Evolutionary conservation across 1,140 invertebrate species (phyloP), one percentile per base, ranked within the genome.

Genomic region (Colletes latitarsis): DNA sequence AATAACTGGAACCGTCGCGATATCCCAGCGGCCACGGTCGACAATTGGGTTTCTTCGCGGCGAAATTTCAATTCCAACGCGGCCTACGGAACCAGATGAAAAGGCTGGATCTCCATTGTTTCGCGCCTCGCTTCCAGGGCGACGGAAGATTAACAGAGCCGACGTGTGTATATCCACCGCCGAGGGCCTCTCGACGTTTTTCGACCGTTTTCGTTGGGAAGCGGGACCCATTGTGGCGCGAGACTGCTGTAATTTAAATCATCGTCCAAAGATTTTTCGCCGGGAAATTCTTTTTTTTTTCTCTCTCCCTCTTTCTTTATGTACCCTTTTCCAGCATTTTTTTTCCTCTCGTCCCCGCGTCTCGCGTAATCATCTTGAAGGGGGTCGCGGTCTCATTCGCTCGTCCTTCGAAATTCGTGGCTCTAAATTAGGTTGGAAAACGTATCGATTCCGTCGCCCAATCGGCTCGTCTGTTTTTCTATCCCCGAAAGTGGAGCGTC

Each of bases 61-160:
- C 49, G 58, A 79, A 79, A 82, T 82, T 82, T 70, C 68, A 82
- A 72, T 82, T 82, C 39, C 58, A 43, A 60, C 67, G 67, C 53
- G 66, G 64, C 64, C 64, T 67, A 66, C 73, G 80, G 19, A 60
- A 53, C 9, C 77, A 8, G 77, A 78, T 78, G 81, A 82, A 80
- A 82, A 74, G 64, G 64, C 70, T 68, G 81, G 52, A 82, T 77
- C 57, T 66, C 67, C 81, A 83, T 86, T 87, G 85, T 87, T 72
- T 70, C 63, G 69, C 78, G 73, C 81, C 55, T 79, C 84, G 58
- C 79, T 83, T 83, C 67, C 81, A 78, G 74, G 30, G 73, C 60
- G 72, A 80, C 81, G 66, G 62, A 77, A 86, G 84, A 87, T 87
- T 87, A 81, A 86, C 77, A 69, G 84, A 66, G 53, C 71, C 77